Conservation (phyloP, 2,888 invertebrate genomes). For the Mythimna impura region DNA sequence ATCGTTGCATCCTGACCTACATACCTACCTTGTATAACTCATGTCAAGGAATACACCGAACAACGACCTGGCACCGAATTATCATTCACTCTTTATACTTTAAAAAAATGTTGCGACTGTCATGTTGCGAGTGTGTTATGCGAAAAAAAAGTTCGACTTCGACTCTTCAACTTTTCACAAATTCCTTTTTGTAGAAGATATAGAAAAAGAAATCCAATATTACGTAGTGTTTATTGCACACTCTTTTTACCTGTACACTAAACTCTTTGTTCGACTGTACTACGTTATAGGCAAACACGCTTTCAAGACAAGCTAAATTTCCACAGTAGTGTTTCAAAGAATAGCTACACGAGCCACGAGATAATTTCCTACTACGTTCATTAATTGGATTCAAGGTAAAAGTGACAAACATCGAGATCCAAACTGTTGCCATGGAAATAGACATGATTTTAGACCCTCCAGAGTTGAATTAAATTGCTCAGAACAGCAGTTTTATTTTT, state of each 20-base stretch:
- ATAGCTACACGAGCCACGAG: background rate
- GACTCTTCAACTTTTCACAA: too few relatives aligned
- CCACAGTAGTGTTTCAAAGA: too few relatives aligned
- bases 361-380: background rate
- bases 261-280: conserved; percentile 2
- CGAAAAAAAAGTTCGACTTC: too few relatives aligned
- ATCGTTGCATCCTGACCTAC: too few relatives aligned
- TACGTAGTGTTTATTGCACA: background rate
- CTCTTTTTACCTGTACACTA: background rate
- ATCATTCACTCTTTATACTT: too few relatives aligned
- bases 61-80: too few relatives aligned
- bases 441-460: background rate
- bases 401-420: background rate
- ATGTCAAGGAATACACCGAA: too few relatives aligned
- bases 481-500: background rate
- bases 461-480: background rate
- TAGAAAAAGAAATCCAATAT: background rate
- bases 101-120: background rate
- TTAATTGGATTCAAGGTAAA: background rate
- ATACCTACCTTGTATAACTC: too few relatives aligned
- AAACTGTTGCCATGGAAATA: background rate
- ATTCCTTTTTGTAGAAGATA: background rate
- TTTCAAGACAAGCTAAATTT: too few relatives aligned
- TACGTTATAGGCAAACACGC: background rate
- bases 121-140: too few relatives aligned